Base-by-base conservation (phyloP, 2,797 vertebrate genomes). In the Triplophysa yarkandensis region DNA sequence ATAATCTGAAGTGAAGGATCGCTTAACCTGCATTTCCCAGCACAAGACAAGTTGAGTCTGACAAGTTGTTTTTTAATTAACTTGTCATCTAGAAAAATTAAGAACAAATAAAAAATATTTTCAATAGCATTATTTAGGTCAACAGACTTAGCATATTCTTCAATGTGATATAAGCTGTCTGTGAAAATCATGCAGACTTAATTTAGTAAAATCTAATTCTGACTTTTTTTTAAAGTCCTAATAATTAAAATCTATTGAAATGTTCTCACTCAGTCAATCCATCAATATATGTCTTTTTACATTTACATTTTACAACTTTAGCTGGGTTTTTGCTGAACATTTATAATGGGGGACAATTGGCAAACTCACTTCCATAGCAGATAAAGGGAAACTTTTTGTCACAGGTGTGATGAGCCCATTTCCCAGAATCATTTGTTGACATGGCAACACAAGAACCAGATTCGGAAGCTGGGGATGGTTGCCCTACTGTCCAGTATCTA, bases 401-500 rank as follows among this genome's bases (percentile, higher is more conserved):
- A 54, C 70, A 63, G 3, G 7, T n/a, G 6, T 10, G n/a, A 7
- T 72, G 21, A 52, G 14, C 4, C 54, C 68, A 70, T 13, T 57
- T 58, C 11, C 70, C 58, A 63, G 70, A 50, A 23, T 72, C 16
- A 41, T 21, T 1, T 44, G 62, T 25, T 43, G 19, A 44, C 62
- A 65, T 43, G 11, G 32, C 62, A 16, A n/a, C 62, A 41, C 39
- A 43, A 19, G 44, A 4, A 44, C 23, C 62, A 27, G 6, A 8
- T 8, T 2, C 54, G 17, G 27, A 52, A 52, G 9, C 25, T 4
- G 11, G 21, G 3, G 48, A 62, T 32, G 66, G 71, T 13, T 69
- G 66, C 23, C 30, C 60, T n/a, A 2, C 8, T 36, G 50, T 27
- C 79, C 75, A 80, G 70, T 74, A 9, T 65, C 71, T 64, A 14